These are phyloP conservation scores for Tokudaia muenninki DNA, from an alignment of 2,797 vertebrate genomes.

Conservation along the genomic window DNA sequence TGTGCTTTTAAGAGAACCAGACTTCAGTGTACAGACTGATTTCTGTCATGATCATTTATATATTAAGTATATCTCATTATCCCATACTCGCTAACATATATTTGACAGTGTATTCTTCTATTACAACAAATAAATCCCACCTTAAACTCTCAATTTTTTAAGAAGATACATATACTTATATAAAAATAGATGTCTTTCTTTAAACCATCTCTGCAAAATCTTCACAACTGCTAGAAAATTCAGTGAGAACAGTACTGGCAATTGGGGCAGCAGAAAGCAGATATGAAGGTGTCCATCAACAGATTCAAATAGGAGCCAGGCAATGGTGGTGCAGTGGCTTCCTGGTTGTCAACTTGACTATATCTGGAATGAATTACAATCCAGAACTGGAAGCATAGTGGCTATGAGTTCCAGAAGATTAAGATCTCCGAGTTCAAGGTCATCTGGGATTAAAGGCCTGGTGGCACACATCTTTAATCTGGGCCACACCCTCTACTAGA, in stretches of 20 bases:
- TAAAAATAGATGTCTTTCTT: not conserved
- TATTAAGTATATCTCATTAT: slow-evolving; percentile 11
- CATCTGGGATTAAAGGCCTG: too few relatives aligned
- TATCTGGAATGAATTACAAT: too few relatives aligned
- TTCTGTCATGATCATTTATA: slow-evolving; percentile 30
- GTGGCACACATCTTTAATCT: too few relatives aligned
- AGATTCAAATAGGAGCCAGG: not conserved
- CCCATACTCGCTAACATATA: not conserved
- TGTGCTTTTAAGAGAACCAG: slow-evolving; percentile 7
- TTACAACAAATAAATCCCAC: slow-evolving; percentile 2
- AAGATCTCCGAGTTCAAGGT: too few relatives aligned
- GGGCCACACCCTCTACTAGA: too few relatives aligned
- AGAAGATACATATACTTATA: slow-evolving; percentile 4
- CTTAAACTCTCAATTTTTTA: slow-evolving; percentile 41
- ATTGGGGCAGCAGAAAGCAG: not conserved
- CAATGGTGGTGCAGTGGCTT: too few relatives aligned
- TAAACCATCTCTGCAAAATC: not conserved
- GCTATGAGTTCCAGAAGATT: too few relatives aligned
- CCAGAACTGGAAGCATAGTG: too few relatives aligned
- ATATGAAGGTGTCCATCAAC: not conserved
- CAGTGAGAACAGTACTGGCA: not conserved
- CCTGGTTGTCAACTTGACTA: too few relatives aligned
- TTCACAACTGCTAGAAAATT: slow-evolving; percentile 6
- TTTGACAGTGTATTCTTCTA: not conserved
- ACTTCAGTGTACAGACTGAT: not conserved